Conservation (phyloP, 2,113 vertebrate genomes). For the Malurus cyaneus region DNA sequence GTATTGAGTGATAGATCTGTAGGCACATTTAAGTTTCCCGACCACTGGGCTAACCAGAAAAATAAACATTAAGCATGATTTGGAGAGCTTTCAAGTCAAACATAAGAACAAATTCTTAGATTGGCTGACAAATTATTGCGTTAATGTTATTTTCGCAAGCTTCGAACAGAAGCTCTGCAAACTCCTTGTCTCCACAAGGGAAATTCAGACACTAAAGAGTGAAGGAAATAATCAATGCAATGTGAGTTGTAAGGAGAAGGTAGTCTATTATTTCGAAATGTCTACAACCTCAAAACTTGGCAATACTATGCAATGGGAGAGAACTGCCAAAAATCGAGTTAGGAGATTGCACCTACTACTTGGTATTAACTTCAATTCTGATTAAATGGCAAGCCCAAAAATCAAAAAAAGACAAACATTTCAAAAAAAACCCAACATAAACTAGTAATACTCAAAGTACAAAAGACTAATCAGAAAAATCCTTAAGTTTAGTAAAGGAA, state of each 20-base stretch:
- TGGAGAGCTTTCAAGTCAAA: neutral
- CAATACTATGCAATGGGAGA: neutral
- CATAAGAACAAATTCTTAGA: neutral
- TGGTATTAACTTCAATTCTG: neutral
- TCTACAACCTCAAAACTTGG: neutral
- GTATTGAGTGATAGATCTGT: neutral
- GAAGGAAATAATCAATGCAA: neutral
- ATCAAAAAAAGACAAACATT: neutral
- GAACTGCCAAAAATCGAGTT: neutral
- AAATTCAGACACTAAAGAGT: neutral
- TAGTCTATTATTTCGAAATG: neutral
- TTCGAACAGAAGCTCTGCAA: neutral
- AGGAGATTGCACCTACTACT: neutral
- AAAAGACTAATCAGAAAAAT: neutral
- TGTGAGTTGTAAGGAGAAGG: neutral
- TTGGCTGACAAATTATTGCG: neutral
- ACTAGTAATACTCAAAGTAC: neutral
- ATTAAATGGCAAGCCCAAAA: neutral
- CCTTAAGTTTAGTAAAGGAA: neutral
- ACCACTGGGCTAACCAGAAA: neutral
- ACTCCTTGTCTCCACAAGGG: neutral
- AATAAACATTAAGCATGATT: neutral
- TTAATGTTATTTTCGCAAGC: neutral
- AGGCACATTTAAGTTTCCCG: neutral
- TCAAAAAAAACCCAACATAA: neutral